phyloP scores from a whole-genome alignment of 2,888 invertebrate species.

The Gandaritis pyraliata region DNA sequence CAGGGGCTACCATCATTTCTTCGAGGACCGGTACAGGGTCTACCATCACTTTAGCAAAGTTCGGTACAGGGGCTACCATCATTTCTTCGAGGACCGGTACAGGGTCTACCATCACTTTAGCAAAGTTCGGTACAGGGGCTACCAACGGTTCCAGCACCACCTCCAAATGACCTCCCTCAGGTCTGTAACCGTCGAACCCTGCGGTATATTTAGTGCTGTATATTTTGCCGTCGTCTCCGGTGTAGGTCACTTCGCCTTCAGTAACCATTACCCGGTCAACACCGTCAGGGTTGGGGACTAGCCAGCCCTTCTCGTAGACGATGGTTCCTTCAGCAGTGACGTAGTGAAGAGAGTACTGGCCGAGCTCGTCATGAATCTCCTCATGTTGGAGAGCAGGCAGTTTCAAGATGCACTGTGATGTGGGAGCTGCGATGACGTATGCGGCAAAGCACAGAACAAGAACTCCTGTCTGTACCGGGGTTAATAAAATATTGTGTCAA shows the following conservation, averaged over 20 bases:
- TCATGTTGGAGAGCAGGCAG: conserved; percentile 57
- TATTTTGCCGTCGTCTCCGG: conserved; percentile 52
- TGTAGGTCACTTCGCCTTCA: conserved; percentile 57
- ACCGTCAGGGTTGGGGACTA: conserved; percentile 53
- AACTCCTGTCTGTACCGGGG: conserved; percentile 26
- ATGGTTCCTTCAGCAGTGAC: conserved; percentile 61
- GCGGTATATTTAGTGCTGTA: conserved; percentile 52
- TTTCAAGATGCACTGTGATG: conserved; percentile 19
- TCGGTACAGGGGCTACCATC: too few relatives aligned
- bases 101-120: not conserved
- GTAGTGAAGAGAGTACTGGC: conserved; percentile 59
- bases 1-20: too few relatives aligned
- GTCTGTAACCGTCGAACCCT: conserved; percentile 50
- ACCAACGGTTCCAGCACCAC: conserved; percentile 8
- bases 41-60: too few relatives aligned
- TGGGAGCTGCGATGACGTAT: conserved; percentile 32
- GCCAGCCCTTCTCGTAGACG: conserved; percentile 53
- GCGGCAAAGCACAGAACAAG: conserved; percentile 26
- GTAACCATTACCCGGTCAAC: conserved; percentile 49
- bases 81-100: too few relatives aligned
- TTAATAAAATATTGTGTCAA: not conserved
- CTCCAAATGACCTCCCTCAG: conserved; percentile 44
- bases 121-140: not conserved
- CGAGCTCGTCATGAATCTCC: conserved; percentile 57
- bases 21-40: not conserved